Base-by-base conservation (phyloP, 2,113 vertebrate genomes). In the Solea solea region DNA sequence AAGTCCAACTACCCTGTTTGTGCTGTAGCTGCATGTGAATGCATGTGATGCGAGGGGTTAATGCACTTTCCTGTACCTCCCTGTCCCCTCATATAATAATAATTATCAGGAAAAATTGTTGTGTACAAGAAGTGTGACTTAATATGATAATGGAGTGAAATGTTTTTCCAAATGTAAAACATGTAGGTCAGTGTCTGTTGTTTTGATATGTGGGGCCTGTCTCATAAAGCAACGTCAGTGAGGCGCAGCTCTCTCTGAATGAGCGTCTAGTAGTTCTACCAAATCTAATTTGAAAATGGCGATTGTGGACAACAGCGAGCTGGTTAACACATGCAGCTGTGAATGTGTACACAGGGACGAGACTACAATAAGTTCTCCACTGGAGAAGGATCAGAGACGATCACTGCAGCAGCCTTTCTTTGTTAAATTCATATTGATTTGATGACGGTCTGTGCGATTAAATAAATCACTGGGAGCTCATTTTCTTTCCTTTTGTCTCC, bases 161-260 rank as follows among this genome's bases (percentile, higher is more conserved):
- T 69, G 44, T 28, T 34, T 6, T 60, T 8, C 21, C 14, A 48
- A 71, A 44, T 71, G 14, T 51, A 7, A 21, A 34, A 16, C 27
- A 0, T 66, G 3, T 25, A 41, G 46, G 42, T 60, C 52, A 42
- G 12, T 56, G 3, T 63, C 1, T 57, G 7, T 59, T 55, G 48
- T 21, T 21, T 21, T 59, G 45, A 25, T 62, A 42, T 68, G 28
- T 40, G 40, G 10, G 63, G 79, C 72, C 75, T 80, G 77, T 75
- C 76, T 86, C 85, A 90, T 80, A 79, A 86, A 86, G 53, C 7
- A 0, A 74, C 4, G 16, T 16, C 4, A 48, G n/a, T 5, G 27
- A 3, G 62, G 44, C 11, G 9, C 9, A 7, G 21, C 6, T n/a
- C n/a, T n/a, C n/a, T 25, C 21, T 50, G 25, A 57, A n/a, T 49